Conservation (phyloP, 2,113 vertebrate genomes). For the Urocynchramus pylzowi region DNA sequence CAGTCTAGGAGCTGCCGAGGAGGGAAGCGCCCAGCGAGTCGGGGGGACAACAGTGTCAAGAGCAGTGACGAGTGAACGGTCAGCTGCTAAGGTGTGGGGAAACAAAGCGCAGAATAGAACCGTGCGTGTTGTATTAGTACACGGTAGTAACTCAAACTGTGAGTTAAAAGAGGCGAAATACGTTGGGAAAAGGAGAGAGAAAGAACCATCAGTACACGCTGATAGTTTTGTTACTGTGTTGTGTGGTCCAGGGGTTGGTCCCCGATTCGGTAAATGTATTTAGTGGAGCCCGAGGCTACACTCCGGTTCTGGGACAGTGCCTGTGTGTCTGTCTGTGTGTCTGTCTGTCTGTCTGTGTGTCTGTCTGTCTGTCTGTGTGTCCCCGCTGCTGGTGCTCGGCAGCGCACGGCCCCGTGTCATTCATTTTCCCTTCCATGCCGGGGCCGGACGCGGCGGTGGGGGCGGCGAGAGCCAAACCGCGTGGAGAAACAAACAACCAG, state of each 20-base stretch:
- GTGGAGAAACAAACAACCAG: background rate
- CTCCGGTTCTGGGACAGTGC: background rate
- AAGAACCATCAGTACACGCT: background rate
- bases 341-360: too few species aligned
- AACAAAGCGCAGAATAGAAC: background rate
- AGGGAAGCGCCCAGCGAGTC: background rate
- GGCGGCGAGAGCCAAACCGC: background rate
- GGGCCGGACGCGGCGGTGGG: background rate
- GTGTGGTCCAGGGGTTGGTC: background rate
- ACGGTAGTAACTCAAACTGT: too few species aligned
- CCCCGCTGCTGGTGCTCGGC: background rate
- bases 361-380: too few species aligned
- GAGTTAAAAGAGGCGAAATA: background rate
- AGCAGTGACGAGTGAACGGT: background rate
- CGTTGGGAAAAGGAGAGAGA: too few species aligned
- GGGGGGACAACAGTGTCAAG: background rate
- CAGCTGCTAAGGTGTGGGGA: background rate
- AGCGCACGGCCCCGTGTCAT: too few species aligned
- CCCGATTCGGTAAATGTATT: background rate
- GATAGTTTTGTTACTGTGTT: background rate
- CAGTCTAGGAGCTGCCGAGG: background rate
- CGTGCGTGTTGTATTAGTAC: too few species aligned
- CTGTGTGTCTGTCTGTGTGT: background rate
- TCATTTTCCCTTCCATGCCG: background rate
- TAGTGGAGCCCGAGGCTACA: background rate